Conservation (phyloP, 2,888 invertebrate species). For the Amphipoea oculea region DNA sequence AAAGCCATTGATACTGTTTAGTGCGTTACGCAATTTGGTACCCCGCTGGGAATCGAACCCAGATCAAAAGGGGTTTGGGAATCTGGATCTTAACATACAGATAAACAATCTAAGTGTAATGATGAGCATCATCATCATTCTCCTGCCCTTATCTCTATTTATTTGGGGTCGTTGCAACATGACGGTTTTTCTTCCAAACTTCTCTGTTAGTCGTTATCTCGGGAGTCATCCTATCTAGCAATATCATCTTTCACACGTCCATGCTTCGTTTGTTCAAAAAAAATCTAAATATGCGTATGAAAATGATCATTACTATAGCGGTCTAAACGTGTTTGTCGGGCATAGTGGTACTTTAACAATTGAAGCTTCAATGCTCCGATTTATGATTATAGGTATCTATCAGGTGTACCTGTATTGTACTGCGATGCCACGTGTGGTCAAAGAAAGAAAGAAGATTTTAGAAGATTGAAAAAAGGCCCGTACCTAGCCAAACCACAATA, state of each 20-base stretch:
- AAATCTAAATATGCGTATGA: background rate
- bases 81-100: background rate
- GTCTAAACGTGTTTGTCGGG: background rate
- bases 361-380: background rate
- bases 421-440: background rate
- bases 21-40: too few species aligned
- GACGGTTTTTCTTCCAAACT: background rate
- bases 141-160: background rate
- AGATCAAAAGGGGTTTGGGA: background rate
- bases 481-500: background rate
- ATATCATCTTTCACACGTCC: background rate
- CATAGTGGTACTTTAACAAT: background rate
- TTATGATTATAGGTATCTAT: background rate
- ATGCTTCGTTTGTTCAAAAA: background rate
- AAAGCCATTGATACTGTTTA: too few species aligned
- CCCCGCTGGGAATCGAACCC: background rate
- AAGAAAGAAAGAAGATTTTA: background rate
- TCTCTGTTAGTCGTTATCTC: background rate
- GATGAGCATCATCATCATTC: background rate
- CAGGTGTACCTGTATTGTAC: background rate
- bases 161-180: background rate
- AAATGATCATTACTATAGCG: background rate
- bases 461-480: too few species aligned
- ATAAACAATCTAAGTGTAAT: background rate
- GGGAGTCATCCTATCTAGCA: background rate